Evolutionary conservation across 2,888 invertebrate genomes (phyloP).

Genomic region (Pseudoips prasinana): DNA sequence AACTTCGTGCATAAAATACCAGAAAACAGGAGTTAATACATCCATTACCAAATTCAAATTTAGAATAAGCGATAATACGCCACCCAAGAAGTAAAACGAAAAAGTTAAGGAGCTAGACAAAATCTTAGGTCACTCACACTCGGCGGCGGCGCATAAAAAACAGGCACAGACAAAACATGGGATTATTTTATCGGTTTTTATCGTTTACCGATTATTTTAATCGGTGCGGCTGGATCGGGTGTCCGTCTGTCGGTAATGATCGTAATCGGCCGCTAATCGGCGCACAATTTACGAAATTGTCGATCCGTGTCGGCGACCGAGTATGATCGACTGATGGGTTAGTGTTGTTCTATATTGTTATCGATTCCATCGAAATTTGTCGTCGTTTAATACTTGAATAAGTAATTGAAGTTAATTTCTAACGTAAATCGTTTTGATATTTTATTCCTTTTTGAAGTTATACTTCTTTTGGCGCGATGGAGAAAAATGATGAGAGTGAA

Average conservation of each 20-base stretch:
- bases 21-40: too few species aligned
- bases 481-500: too few species aligned
- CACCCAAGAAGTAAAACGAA: conserved; percentile 2
- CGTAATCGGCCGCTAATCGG: conserved; percentile 81
- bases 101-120: conserved; percentile 29
- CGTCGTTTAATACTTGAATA: too few species aligned
- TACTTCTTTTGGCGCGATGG: too few species aligned
- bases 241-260: conserved; percentile 78
- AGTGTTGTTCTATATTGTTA: conserved; percentile 57
- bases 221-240: conserved; percentile 69
- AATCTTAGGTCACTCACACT: conserved; percentile 39
- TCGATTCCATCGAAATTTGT: conserved; percentile 33
- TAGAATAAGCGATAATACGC: too few species aligned
- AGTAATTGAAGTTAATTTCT: too few species aligned
- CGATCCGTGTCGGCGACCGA: conserved; percentile 77
- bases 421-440: too few species aligned
- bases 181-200: conserved; percentile 75
- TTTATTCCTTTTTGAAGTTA: too few species aligned
- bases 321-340: conserved; percentile 54
- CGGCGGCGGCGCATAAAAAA: conserved; percentile 49
- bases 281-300: conserved; percentile 81
- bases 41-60: neutral
- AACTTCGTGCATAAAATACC: too few species aligned
- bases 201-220: conserved; percentile 80
- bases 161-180: conserved; percentile 52